These are phyloP conservation scores for Saccopteryx leptura DNA, from an alignment of 2,113 vertebrate species.

Conservation along the genomic window DNA sequence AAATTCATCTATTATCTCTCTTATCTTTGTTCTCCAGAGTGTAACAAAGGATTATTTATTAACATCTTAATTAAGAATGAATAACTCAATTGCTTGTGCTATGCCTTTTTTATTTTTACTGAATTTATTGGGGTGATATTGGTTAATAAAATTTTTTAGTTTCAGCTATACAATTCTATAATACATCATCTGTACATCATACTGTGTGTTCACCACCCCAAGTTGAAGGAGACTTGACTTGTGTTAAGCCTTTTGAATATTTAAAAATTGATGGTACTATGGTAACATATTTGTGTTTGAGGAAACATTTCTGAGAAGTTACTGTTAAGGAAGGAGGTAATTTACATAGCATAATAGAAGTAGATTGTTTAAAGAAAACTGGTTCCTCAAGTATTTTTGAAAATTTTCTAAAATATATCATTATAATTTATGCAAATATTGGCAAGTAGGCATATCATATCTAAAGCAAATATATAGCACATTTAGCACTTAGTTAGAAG, in stretches of 20 bases:
- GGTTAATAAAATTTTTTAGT: not conserved
- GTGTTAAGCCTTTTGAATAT: not conserved
- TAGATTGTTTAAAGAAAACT: not conserved
- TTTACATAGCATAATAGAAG: constrained; percentile 17
- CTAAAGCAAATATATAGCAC: not conserved
- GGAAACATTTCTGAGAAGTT: constrained; percentile 29
- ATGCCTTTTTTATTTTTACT: not conserved
- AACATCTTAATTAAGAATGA: constrained; percentile 48
- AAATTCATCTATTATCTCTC: not conserved
- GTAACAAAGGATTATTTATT: not conserved
- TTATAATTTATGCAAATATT: not conserved
- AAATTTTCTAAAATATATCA: not conserved
- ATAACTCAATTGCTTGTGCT: not conserved
- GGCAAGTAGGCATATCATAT: not conserved
- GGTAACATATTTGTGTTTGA: not conserved
- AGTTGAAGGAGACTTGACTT: not conserved
- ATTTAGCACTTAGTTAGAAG: not conserved
- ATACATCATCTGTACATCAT: not conserved
- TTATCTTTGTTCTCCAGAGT: not conserved
- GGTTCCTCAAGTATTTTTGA: not conserved
- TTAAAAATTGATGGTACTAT: not conserved
- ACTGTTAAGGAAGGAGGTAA: not conserved
- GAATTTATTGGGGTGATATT: not conserved
- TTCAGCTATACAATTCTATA: not conserved
- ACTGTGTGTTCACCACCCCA: not conserved